These are phyloP conservation scores for Brachypodius melanocephalos DNA, from an alignment of 2,113 vertebrate genomes.

Conservation along the genomic window DNA sequence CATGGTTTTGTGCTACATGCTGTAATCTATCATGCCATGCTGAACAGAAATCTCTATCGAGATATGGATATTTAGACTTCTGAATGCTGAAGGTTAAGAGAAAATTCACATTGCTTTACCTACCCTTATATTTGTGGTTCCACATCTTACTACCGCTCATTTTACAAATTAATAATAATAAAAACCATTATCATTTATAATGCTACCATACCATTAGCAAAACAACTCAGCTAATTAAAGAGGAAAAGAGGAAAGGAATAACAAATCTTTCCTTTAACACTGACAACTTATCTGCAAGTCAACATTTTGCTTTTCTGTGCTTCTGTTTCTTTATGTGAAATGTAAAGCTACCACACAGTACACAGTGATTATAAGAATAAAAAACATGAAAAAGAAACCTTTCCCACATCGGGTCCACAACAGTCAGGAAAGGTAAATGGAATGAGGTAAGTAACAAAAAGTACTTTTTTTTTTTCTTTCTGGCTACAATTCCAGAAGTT, in stretches of 20 bases:
- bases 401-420: neutral
- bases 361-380: neutral
- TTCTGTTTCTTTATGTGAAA: neutral
- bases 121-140: neutral
- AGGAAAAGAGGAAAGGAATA: neutral
- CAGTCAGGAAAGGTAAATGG: neutral
- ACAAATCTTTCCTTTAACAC: neutral
- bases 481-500: neutral
- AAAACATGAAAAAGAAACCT: neutral
- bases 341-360: neutral
- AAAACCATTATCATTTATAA: neutral
- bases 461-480: neutral
- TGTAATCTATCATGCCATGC: neutral
- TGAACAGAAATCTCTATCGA: neutral
- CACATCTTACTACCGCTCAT: neutral
- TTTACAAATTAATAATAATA: neutral
- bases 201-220: neutral
- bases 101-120: neutral
- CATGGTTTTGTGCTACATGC: neutral
- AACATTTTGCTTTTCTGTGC: neutral
- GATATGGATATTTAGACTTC: neutral
- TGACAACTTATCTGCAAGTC: neutral
- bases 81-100: neutral
- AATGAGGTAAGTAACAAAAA: neutral
- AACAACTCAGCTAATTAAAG: neutral